A percentile compares a stretch with the other conserved stretches of the same genome.
Evolutionary conservation across 2,797 vertebrate species (phyloP).

Genomic region (Chloroceryle amazona): DNA sequence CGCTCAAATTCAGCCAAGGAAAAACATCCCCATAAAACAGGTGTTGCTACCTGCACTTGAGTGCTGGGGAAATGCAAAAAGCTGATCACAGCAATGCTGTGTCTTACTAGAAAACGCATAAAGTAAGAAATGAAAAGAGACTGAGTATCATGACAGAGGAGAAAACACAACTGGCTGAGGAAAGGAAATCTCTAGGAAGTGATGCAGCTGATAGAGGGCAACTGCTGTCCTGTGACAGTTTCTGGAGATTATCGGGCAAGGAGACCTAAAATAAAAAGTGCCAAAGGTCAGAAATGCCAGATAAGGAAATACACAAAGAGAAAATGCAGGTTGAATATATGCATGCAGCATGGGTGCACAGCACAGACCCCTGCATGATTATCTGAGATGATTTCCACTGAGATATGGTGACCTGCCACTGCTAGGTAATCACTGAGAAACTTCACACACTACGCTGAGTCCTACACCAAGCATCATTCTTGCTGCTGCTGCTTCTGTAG

Average conservation of each 20-base stretch:
- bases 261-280: background rate
- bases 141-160: fast-evolving
- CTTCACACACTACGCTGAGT: background rate
- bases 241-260: background rate
- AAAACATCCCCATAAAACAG: background rate
- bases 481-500: background rate
- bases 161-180: background rate
- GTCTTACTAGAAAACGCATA: background rate
- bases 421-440: background rate
- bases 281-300: background rate
- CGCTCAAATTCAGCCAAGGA: background rate
- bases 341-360: fast-evolving
- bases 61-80: background rate
- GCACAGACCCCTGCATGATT: background rate
- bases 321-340: background rate
- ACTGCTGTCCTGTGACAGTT: background rate
- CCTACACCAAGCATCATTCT: background rate
- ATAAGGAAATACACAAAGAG: background rate
- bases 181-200: background rate
- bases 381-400: background rate
- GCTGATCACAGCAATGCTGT: background rate
- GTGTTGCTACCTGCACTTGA: too few species aligned
- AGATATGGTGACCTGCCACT: background rate
- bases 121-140: background rate
- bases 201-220: background rate